A percentile compares a stretch with the other conserved stretches of the same genome.
phyloP scores from a whole-genome alignment of 1,140 invertebrate species.

The Drosophila varians region DNA sequence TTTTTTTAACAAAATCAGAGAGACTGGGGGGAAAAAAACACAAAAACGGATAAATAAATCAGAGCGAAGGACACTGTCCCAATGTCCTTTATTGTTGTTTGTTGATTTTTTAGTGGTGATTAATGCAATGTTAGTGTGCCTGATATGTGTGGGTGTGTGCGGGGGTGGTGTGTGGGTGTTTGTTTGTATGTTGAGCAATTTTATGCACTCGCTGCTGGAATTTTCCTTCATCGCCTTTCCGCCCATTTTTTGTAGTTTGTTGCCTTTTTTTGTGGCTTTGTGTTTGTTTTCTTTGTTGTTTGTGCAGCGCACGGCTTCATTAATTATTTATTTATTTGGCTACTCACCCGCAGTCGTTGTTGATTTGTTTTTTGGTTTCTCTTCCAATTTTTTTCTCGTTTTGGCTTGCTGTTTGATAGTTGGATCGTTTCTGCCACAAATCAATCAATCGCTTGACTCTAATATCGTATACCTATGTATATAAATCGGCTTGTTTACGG shows the following conservation, averaged over 20 bases:
- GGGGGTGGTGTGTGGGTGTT: neutral
- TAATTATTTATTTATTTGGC: constrained; percentile 73
- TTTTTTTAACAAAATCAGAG: neutral
- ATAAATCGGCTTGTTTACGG: constrained; percentile 22
- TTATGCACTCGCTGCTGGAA: constrained; percentile 43
- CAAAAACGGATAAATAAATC: constrained; percentile 22
- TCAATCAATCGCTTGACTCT: constrained; percentile 60
- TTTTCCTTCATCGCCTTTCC: constrained; percentile 28
- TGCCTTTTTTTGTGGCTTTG: constrained; percentile 9
- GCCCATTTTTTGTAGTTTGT: constrained; percentile 3
- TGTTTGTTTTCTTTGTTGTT: constrained; percentile 38
- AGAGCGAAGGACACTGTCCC: constrained; percentile 20
- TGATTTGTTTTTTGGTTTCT: constrained; percentile 5
- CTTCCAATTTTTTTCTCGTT: constrained; percentile 1
- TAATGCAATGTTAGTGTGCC: constrained; percentile 55
- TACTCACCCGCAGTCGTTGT: constrained; percentile 61
- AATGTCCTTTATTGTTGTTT: constrained; percentile 12
- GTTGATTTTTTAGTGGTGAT: constrained; percentile 55
- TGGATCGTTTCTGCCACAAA: constrained; percentile 50
- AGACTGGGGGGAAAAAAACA: constrained; percentile 1
- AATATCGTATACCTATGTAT: constrained; percentile 9
- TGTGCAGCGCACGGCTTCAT: constrained; percentile 59
- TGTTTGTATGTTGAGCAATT: constrained; percentile 24
- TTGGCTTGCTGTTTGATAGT: constrained; percentile 19
- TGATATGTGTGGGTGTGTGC: constrained; percentile 3